Evolutionary conservation across 2,888 invertebrate species (phyloP), one percentile per base, ranked within the genome.

Genomic region (Drosophila leonis): DNA sequence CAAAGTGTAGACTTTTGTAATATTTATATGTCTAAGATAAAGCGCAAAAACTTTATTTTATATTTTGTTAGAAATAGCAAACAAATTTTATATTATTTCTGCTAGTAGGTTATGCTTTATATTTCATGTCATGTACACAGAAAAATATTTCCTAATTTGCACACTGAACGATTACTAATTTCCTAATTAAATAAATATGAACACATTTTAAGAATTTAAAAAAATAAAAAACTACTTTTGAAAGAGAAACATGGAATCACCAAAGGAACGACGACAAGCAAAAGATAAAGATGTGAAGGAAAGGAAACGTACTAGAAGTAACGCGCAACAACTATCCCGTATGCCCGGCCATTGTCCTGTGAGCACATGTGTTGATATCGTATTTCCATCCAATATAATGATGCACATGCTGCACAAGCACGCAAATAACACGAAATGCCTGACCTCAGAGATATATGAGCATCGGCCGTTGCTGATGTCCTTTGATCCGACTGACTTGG

Each of bases 331-430:
- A 9, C 18, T 77, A 10, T 65, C 65, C 15, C 70, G 60, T 12
- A 52, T 75, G 20, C 75, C 76, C 4, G 70, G 51, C 20, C 44
- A 18, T 5, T 77, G 76, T 49, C 80, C 76, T 2, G 56, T 79
- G 12, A 42, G 52, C 6, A 29, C 12, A 6, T 77, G 80, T 37
- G 2, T n/a, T 7, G 80, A 75, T 33, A 48, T 79, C 37, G 12
- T 77, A 13, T 83, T 82, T 18, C 86, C 82, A 15, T 67, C 70
- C 0, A 61, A 67, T 9, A 1, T 86, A 12, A 52, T 86, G 60
- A 48, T 62, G 35, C 86, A 86, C 20, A 54, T 77, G 39, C 48
- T 80, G 10, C 69, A 72, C 18, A 71, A 52, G 5, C 78, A 80
- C 20, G n/a, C 61, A 4, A 12, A 31, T 2, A n/a, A 4, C 0